phyloP scores from a whole-genome alignment of 2,888 invertebrate species.

The Oligia latruncula region DNA sequence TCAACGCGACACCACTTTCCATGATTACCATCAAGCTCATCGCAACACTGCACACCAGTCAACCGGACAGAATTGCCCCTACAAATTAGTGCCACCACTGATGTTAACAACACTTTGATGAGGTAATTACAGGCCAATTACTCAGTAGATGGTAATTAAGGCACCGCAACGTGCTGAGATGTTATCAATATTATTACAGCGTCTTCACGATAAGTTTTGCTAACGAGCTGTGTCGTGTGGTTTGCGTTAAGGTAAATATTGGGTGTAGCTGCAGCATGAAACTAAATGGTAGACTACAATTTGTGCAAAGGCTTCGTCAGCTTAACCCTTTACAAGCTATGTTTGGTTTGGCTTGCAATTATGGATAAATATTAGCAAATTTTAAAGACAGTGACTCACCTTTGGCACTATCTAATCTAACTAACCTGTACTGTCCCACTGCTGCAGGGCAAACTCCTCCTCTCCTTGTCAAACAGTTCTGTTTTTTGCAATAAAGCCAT shows the following conservation, averaged over 20 bases:
- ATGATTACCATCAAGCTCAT: constrained; percentile 19
- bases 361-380: background rate
- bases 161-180: constrained; percentile 54
- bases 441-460: too few relatives aligned
- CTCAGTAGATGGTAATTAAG: constrained; percentile 66
- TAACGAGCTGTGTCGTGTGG: constrained; percentile 54
- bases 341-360: background rate
- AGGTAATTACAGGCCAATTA: constrained; percentile 69
- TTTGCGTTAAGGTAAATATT: constrained; percentile 26
- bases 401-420: background rate
- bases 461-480: background rate
- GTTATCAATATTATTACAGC: constrained; percentile 64
- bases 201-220: constrained; percentile 55
- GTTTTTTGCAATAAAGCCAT: background rate
- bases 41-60: constrained; percentile 48
- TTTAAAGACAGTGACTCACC: background rate
- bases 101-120: constrained; percentile 69
- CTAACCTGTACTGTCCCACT: background rate
- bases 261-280: constrained; percentile 5
- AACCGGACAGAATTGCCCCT: constrained; percentile 35
- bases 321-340: background rate
- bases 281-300: background rate
- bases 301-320: background rate
- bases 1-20: background rate
- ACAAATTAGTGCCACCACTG: constrained; percentile 59